phyloP scores from a whole-genome alignment of 2,113 vertebrate species.

The Trichomycterus rosablanca region DNA sequence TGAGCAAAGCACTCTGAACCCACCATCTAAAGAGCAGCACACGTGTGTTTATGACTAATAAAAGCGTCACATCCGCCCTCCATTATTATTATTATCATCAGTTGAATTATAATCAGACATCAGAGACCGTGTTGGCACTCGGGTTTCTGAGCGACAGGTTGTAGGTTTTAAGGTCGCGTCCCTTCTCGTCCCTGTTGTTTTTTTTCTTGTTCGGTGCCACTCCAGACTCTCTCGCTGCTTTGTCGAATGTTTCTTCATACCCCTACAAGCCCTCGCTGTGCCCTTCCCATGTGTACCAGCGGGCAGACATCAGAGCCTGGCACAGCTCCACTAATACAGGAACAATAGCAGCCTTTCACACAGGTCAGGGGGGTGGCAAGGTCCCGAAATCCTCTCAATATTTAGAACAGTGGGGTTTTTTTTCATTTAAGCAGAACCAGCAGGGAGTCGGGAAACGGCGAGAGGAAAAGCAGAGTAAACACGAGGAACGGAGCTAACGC shows the following conservation, averaged over 20 bases:
- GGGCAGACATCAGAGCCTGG: neutral
- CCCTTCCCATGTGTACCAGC: neutral
- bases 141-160: too few species aligned
- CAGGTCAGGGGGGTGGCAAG: constrained; percentile 41
- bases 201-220: neutral
- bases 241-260: neutral
- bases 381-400: constrained; percentile 67
- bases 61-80: too few species aligned
- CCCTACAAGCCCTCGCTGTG: neutral
- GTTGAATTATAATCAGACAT: too few species aligned
- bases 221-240: neutral
- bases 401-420: constrained; percentile 63
- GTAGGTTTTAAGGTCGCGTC: too few species aligned
- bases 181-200: neutral
- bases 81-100: too few species aligned
- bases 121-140: neutral
- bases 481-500: constrained; percentile 58
- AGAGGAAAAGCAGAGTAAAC: constrained; percentile 61
- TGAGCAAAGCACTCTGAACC: too few species aligned
- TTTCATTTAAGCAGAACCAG: constrained; percentile 57
- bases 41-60: too few species aligned
- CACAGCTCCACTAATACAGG: neutral
- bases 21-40: too few species aligned
- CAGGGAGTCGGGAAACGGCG: constrained; percentile 53
- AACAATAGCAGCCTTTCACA: neutral